Percentiles rank a stretch among this genome's conserved stretches.
Evolutionary conservation across 2,113 vertebrate species (phyloP).

Genomic region (Syngnathus scovelli): DNA sequence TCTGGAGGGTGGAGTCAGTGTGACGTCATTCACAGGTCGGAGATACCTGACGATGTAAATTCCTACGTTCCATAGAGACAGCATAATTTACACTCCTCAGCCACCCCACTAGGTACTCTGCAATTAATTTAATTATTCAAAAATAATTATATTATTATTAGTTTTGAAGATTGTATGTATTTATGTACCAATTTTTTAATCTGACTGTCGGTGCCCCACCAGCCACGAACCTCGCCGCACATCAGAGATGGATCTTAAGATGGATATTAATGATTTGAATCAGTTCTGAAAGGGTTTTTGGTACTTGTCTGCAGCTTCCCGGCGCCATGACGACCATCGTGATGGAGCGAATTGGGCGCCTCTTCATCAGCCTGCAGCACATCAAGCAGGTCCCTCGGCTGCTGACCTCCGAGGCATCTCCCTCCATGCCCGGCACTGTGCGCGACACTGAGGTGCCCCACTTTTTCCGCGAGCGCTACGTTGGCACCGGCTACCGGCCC

Average conservation of each 20-base stretch:
- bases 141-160: too few species aligned
- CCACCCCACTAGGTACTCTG: too few species aligned
- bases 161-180: too few species aligned
- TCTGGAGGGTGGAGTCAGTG: background rate
- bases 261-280: too few species aligned
- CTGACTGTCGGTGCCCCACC: too few species aligned
- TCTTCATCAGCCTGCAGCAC: slow-evolving; percentile 72
- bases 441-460: slow-evolving; percentile 74
- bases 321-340: slow-evolving; percentile 70
- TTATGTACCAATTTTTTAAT: too few species aligned
- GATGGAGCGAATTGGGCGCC: slow-evolving; percentile 71
- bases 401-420: slow-evolving; percentile 42
- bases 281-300: background rate
- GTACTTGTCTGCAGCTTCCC: background rate
- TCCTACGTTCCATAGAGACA: background rate
- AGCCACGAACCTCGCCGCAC: too few species aligned
- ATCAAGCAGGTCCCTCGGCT: slow-evolving; percentile 61
- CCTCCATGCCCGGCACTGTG: slow-evolving; percentile 71
- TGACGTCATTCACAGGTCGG: background rate
- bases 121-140: too few species aligned
- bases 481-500: slow-evolving; percentile 78
- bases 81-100: background rate
- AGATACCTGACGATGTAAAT: background rate
- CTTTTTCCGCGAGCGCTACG: slow-evolving; percentile 80
- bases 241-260: too few species aligned